These are phyloP conservation scores for Myotis myotis DNA, from an alignment of 2,797 vertebrate genomes.

Conservation along the genomic window DNA sequence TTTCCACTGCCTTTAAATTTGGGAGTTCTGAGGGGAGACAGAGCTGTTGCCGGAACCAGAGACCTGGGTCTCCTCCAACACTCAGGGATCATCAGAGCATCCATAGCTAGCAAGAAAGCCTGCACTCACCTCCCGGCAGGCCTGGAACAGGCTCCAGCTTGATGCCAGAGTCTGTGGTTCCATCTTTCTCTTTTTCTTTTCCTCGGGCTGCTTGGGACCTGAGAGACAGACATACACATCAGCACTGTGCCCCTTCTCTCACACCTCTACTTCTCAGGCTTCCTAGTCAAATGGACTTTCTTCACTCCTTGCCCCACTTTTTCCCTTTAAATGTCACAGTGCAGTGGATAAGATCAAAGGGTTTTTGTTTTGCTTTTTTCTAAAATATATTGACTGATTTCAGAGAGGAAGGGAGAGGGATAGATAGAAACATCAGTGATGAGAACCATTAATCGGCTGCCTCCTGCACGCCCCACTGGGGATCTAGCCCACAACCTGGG, in stretches of 20 bases:
- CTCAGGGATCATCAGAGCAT: neutral
- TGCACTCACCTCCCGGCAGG: constrained; percentile 92
- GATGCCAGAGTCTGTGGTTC: constrained; percentile 94
- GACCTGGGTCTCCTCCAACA: neutral
- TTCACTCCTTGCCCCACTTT: neutral
- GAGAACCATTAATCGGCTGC: too few relatives aligned
- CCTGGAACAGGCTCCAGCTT: constrained; percentile 97
- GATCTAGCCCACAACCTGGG: too few relatives aligned
- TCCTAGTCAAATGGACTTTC: neutral
- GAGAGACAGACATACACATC: constrained; percentile 42
- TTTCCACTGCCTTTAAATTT: neutral
- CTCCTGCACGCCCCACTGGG: too few relatives aligned
- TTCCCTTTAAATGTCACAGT: neutral
- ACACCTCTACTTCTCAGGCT: neutral
- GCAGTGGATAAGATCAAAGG: neutral
- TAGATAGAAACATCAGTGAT: too few relatives aligned
- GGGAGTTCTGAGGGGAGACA: neutral
- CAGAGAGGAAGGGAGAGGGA: too few relatives aligned
- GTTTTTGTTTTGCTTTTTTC: too few relatives aligned
- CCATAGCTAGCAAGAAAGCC: neutral
- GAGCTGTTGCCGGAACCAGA: neutral
- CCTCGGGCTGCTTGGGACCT: constrained; percentile 98
- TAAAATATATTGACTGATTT: too few relatives aligned
- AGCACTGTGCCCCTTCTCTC: neutral
- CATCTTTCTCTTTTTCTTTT: constrained; percentile 95